Conservation (phyloP, 2,797 vertebrate genomes). For the Halcyon leucocephala region DNA sequence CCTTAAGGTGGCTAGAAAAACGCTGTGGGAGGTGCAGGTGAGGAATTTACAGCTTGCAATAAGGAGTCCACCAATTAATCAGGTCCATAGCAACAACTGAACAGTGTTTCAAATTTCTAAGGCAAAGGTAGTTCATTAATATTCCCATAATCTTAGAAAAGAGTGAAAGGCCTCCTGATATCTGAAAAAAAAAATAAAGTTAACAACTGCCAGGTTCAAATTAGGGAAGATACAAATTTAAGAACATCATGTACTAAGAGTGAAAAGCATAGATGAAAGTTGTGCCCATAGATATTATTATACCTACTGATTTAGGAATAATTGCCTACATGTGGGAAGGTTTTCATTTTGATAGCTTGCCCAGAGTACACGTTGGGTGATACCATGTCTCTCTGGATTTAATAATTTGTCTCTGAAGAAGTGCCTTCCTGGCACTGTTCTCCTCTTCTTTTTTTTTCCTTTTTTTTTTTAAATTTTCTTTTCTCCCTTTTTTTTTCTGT, state of each 20-base stretch:
- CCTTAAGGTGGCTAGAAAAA: background rate
- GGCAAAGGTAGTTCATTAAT: background rate
- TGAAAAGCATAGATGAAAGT: background rate
- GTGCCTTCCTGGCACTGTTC: background rate
- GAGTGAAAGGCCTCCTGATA: background rate
- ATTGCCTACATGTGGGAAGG: slow-evolving; percentile 17
- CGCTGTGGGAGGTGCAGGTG: background rate
- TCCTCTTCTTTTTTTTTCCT: background rate
- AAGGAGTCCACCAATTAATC: background rate
- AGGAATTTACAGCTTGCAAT: background rate
- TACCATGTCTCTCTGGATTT: background rate
- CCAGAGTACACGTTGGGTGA: background rate
- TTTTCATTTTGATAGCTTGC: slow-evolving; percentile 34
- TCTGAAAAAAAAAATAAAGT: background rate
- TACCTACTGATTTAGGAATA: background rate
- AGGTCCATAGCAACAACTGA: background rate
- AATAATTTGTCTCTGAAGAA: slow-evolving; percentile 29
- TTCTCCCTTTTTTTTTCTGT: background rate
- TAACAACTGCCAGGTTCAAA: background rate
- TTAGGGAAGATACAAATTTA: background rate
- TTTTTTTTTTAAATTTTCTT: background rate
- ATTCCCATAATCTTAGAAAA: background rate
- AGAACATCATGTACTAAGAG: background rate
- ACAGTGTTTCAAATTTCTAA: background rate
- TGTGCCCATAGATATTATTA: background rate